Conservation (phyloP, 2,888 invertebrate genomes). For the Cheilosia impressa region DNA sequence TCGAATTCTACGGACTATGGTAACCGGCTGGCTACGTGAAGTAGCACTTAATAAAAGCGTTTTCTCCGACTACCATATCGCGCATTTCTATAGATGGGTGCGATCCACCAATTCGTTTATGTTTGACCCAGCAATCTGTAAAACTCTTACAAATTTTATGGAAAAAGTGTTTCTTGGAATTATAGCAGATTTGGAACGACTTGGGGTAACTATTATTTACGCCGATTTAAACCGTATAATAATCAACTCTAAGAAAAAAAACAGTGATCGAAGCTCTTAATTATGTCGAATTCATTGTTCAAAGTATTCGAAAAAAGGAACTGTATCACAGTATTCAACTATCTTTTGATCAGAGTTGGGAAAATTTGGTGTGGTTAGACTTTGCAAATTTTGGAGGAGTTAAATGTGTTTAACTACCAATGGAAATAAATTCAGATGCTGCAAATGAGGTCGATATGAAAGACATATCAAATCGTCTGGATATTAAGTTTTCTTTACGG, state of each 20-base stretch:
- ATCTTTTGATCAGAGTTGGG: constrained; percentile 94
- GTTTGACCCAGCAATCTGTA: constrained; percentile 96
- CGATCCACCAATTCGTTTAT: constrained; percentile 93
- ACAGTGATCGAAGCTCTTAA: constrained; percentile 92
- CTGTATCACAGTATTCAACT: constrained; percentile 96
- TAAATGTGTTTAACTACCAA: constrained; percentile 86
- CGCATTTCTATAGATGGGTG: constrained; percentile 98
- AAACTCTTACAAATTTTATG: constrained; percentile 96
- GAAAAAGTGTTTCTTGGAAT: constrained; percentile 97
- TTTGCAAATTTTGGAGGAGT: constrained; percentile 90
- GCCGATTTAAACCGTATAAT: constrained; percentile 97
- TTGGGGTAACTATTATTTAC: constrained; percentile 95
- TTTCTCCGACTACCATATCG: constrained; percentile 97
- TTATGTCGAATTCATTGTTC: constrained; percentile 95
- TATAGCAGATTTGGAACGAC: constrained; percentile 93
- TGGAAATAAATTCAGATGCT: constrained; percentile 85
- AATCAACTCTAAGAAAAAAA: constrained; percentile 93
- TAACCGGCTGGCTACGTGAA: constrained; percentile 95
- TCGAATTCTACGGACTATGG: constrained; percentile 94
- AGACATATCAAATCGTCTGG: background rate
- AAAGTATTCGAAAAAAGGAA: constrained; percentile 94
- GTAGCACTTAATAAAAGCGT: constrained; percentile 94
- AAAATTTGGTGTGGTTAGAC: constrained; percentile 95
- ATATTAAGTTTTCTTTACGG: constrained; percentile 47
- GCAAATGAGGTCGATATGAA: constrained; percentile 76